Conservation (phyloP, 2,888 invertebrate species). For the Lomographa bimaculata region DNA sequence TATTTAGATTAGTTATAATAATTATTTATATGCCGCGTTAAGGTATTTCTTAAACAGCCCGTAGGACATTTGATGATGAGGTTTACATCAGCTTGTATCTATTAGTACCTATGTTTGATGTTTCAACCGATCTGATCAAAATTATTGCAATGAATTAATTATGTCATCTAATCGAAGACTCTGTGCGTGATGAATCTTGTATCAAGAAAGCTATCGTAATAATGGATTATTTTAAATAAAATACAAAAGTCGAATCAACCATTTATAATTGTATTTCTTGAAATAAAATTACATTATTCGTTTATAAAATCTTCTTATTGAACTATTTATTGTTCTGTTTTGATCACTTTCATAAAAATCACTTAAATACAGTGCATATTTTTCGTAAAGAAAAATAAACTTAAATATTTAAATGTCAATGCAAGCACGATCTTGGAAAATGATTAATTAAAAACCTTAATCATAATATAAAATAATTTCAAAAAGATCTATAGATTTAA, state of each 20-base stretch:
- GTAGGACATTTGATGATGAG: too few species aligned
- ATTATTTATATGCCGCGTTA: too few species aligned
- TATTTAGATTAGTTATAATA: too few species aligned
- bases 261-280: conserved; percentile 66
- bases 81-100: too few species aligned
- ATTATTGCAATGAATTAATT: too few species aligned
- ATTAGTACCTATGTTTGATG: too few species aligned
- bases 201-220: too few species aligned
- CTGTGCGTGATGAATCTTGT: too few species aligned
- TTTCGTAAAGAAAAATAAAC: conserved; percentile 22
- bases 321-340: conserved; percentile 70
- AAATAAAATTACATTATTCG: conserved; percentile 61
- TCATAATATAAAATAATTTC: conserved; percentile 59
- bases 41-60: too few species aligned
- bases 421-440: conserved; percentile 46
- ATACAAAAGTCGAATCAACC: conserved; percentile 56
- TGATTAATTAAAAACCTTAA: conserved; percentile 48
- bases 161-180: too few species aligned
- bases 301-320: conserved; percentile 64
- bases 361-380: conserved; percentile 18
- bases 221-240: conserved; percentile 2
- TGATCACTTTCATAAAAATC: conserved; percentile 52
- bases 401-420: conserved; percentile 26
- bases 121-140: too few species aligned
- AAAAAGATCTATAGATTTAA: conserved; percentile 63